Evolutionary conservation across 2,888 invertebrate species (phyloP).

Genomic region (Selenia dentaria): DNA sequence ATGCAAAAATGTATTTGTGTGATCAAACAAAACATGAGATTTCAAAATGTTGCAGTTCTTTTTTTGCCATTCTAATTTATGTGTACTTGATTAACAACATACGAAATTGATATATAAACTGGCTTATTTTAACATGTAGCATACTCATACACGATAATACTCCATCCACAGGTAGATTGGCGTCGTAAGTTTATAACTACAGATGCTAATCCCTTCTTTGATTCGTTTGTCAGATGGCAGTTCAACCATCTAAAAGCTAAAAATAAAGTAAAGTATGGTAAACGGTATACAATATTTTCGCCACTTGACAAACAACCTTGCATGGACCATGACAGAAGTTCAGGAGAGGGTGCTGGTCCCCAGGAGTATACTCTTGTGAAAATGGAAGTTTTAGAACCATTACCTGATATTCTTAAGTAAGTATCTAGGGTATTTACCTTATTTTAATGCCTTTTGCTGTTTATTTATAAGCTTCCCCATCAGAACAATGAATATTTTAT

Average conservation of each 20-base stretch:
- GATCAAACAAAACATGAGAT: too few relatives aligned
- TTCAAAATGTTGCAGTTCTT: too few relatives aligned
- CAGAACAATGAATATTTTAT: too few relatives aligned
- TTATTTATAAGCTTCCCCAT: too few relatives aligned
- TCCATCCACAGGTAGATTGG: constrained; percentile 93
- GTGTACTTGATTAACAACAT: too few relatives aligned
- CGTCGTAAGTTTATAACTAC: constrained; percentile 99
- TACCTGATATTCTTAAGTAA: constrained; percentile 88
- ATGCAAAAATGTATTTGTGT: too few relatives aligned
- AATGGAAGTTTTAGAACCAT: constrained; percentile 92
- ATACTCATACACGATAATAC: neutral
- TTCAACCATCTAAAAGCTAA: constrained; percentile 93
- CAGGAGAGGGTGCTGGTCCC: constrained; percentile 98
- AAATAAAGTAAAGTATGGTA: constrained; percentile 98
- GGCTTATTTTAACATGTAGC: too few relatives aligned
- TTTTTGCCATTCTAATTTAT: too few relatives aligned
- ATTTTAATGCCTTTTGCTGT: too few relatives aligned
- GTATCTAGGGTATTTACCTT: neutral
- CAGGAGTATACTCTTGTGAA: constrained; percentile 99
- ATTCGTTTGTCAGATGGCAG: constrained; percentile 99
- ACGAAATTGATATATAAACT: too few relatives aligned
- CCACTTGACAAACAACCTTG: constrained; percentile 99
- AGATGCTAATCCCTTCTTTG: constrained; percentile 98
- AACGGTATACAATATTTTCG: constrained; percentile 98
- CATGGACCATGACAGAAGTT: constrained; percentile 99